Base-by-base conservation (phyloP, 2,888 invertebrate species). In the Clunio marinus region DNA sequence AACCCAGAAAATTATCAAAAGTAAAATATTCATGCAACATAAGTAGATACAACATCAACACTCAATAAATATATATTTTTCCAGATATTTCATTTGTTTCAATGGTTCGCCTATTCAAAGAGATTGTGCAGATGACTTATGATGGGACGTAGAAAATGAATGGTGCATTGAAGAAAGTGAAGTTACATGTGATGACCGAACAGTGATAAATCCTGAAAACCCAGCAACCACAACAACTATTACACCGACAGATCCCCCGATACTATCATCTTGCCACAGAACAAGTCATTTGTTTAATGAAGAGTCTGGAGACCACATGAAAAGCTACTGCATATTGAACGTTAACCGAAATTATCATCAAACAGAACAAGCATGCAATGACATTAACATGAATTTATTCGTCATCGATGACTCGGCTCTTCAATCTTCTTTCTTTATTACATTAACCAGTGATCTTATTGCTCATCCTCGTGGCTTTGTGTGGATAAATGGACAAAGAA, bases 401-500 rank as follows among this genome's bases (percentile, higher is more conserved):
- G 37, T 63, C 3, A 63, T 63, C 13, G 46, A 63, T 13, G 15
- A 46, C 7, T 27, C 27, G 1, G 8, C n/a, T n/a, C 28, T 63
- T 17, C 46, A 63, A 28, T 3, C 25, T 1, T 15, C 25, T 24
- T 63, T 63, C 15, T 15, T 25, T 17, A 5, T 1, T 0, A 27
- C 27, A 7, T 25, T 46, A 4, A 63, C 63, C 0, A 2, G 13
- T 5, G 2, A 27, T 8, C 24, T 63, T 8, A 10, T 8, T 7
- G 20, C n/a, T 22, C 20, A 2, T 2, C 41, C 63, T 13, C 22
- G 45, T 17, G 63, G 63, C 0, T 45, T 27, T 28, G 41, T 63
- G 8, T 63, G 63, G 63, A 63, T 63, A 10, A 63, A 63, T 45
- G 63, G 63, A 28, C 17, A 46, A 17, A 22, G 37, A 25, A 27